Conservation (phyloP, 1,140 invertebrate genomes). For the Liolophura sinensis region DNA sequence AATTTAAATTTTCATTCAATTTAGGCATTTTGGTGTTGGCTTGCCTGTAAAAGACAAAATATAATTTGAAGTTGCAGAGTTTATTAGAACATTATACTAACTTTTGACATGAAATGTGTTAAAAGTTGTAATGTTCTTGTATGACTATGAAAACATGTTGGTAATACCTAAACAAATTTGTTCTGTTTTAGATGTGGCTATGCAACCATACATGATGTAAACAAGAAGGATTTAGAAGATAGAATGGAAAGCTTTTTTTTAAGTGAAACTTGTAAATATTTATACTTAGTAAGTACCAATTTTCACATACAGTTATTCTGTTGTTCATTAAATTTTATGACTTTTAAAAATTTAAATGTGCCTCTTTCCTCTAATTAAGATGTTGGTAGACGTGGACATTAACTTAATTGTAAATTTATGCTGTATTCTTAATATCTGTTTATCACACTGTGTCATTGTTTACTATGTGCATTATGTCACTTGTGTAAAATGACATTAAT, state of each 20-base stretch:
- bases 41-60: too few species aligned
- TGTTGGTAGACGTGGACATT: not conserved
- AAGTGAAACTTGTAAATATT: slow-evolving; percentile 97
- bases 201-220: slow-evolving; percentile 77
- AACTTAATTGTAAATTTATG: not conserved
- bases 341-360: not conserved
- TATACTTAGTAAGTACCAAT: slow-evolving; percentile 72
- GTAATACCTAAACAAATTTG: slow-evolving; percentile 1
- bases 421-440: not conserved
- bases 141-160: slow-evolving; percentile 1
- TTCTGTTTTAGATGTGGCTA: slow-evolving; percentile 66
- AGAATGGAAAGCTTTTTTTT: slow-evolving; percentile 99
- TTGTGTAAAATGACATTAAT: too few species aligned
- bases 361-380: not conserved
- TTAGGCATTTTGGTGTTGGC: too few species aligned
- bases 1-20: too few species aligned
- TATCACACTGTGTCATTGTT: too few species aligned
- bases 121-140: too few species aligned
- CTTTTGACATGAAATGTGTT: too few species aligned
- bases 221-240: slow-evolving; percentile 92
- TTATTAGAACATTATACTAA: not conserved
- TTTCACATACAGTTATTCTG: not conserved
- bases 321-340: not conserved
- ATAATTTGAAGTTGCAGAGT: too few species aligned
- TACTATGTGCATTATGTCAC: not conserved